A percentile compares a stretch with the other conserved stretches of the same genome.
Conservation (phyloP, 2,888 invertebrate genomes). For the Sipha maydis region DNA sequence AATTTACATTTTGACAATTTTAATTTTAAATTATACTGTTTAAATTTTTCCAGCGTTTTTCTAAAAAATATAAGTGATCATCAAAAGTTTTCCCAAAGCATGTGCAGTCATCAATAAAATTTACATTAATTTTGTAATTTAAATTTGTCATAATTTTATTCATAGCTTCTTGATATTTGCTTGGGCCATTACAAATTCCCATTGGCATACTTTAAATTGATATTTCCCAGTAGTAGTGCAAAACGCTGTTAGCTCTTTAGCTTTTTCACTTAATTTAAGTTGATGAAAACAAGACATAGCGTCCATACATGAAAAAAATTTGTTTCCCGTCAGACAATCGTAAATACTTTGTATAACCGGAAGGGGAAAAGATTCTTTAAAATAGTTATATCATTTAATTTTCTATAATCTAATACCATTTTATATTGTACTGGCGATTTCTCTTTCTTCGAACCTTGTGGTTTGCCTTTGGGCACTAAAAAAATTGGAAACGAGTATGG, state of each 20-base stretch:
- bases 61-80: not conserved
- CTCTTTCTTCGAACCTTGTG: not conserved
- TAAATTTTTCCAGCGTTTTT: not conserved
- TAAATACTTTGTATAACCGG: not conserved
- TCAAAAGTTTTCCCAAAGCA: not conserved
- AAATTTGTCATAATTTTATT: constrained; percentile 16
- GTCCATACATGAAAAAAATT: too few species aligned
- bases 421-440: too few species aligned
- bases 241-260: not conserved
- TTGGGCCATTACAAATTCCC: not conserved
- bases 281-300: too few species aligned
- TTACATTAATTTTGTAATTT: constrained; percentile 7
- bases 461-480: not conserved
- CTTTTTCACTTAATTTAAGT: not conserved
- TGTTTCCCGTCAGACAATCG: too few species aligned
- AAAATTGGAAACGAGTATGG: constrained; percentile 8
- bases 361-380: not conserved
- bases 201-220: not conserved
- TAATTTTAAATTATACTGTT: constrained; percentile 3
- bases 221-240: not conserved
- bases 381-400: not conserved
- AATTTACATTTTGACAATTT: constrained; percentile 8
- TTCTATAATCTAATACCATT: too few species aligned
- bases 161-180: not conserved
- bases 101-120: not conserved